Evolutionary conservation across 2,113 vertebrate species (phyloP).

Genomic region (Catharus minimus): DNA sequence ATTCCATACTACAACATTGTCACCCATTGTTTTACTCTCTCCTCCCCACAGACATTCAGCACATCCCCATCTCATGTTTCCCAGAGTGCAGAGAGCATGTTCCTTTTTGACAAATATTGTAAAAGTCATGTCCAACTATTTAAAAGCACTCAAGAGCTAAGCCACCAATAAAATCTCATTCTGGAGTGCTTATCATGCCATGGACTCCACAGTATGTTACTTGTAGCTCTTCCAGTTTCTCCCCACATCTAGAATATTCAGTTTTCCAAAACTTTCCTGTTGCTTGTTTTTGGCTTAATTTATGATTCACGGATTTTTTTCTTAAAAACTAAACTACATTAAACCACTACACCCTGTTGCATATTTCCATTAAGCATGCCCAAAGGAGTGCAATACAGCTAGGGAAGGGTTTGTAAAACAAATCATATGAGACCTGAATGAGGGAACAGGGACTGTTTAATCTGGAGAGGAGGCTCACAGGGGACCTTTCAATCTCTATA

Average conservation of each 20-base stretch:
- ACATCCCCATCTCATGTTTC: background rate
- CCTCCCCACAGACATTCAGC: background rate
- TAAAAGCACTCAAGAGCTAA: background rate
- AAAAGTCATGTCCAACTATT: background rate
- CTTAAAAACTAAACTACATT: too few species aligned
- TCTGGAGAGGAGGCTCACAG: rapidly evolving
- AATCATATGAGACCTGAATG: background rate
- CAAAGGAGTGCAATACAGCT: background rate
- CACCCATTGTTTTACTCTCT: background rate
- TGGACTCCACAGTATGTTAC: background rate
- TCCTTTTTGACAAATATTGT: background rate
- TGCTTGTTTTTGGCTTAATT: background rate
- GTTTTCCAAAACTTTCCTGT: background rate
- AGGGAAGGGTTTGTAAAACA: background rate
- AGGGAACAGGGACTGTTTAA: background rate
- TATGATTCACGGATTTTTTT: too few species aligned
- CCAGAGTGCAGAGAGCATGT: rapidly evolving
- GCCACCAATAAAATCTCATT: background rate
- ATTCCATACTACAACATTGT: background rate
- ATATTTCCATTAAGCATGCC: background rate
- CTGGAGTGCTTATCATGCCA: rapidly evolving
- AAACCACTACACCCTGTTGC: rapidly evolving
- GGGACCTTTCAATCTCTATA: too few species aligned
- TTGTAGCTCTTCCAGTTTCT: background rate
- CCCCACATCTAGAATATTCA: background rate